Evolutionary conservation across 2,888 invertebrate genomes (phyloP).

Genomic region (Cyaniris semiargus): DNA sequence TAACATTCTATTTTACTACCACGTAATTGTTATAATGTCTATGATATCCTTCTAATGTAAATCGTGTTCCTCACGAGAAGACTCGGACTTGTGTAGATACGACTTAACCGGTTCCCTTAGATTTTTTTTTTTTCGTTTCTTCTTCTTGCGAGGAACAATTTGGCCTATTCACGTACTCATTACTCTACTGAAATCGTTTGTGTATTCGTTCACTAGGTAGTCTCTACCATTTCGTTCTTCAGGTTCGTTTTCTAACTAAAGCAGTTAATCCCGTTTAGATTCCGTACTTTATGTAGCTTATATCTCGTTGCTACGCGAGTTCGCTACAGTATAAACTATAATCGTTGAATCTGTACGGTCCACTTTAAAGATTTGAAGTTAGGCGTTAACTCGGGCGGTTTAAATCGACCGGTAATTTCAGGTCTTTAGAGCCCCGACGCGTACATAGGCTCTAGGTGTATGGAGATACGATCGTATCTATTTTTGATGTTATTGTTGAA

Average conservation of each 20-base stretch:
- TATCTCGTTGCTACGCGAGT: conserved; percentile 41
- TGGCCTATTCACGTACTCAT: conserved; percentile 47
- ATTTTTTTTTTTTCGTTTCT: conserved; percentile 34
- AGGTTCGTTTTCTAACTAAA: conserved; percentile 2
- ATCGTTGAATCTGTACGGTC: conserved; percentile 6
- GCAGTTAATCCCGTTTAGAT: conserved; percentile 27
- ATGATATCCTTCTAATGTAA: conserved; percentile 72
- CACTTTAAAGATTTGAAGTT: conserved; percentile 17
- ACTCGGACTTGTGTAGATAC: conserved; percentile 43
- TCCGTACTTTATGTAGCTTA: conserved; percentile 36
- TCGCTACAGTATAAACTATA: conserved; percentile 35
- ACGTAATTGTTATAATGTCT: conserved; percentile 72
- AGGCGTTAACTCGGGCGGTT: not conserved
- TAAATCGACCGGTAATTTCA: not conserved
- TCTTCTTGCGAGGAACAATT: conserved; percentile 49
- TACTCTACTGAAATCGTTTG: conserved; percentile 35
- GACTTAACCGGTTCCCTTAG: conserved; percentile 37
- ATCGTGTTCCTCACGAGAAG: conserved; percentile 58
- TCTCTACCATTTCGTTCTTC: not conserved
- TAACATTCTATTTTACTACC: conserved; percentile 78
- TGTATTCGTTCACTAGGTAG: conserved; percentile 28
- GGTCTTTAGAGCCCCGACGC: not conserved
- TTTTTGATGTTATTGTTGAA: conserved; percentile 28
- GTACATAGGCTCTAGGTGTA: conserved; percentile 7
- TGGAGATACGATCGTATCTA: conserved; percentile 22